These are phyloP conservation scores for Laticauda laticaudata DNA, from an alignment of 2,113 vertebrate species.

Conservation along the genomic window DNA sequence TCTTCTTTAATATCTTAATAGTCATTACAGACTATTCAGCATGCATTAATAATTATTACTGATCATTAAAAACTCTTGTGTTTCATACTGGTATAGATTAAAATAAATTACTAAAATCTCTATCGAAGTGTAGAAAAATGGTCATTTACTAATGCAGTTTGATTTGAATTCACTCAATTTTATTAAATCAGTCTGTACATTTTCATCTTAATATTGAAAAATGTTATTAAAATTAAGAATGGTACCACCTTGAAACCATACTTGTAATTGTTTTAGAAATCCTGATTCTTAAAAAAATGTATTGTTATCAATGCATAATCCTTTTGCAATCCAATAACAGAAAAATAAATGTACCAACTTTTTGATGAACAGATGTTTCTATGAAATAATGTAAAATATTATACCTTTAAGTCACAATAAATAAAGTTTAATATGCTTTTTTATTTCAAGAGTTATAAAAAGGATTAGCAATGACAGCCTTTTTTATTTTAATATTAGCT, in stretches of 20 bases:
- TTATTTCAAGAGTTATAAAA: background rate
- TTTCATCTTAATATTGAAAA: background rate
- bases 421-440: background rate
- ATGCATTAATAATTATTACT: slow-evolving; percentile 44
- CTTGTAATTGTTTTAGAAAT: background rate
- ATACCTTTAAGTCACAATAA: background rate
- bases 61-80: slow-evolving; percentile 42
- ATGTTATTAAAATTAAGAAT: background rate
- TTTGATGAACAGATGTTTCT: background rate
- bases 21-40: slow-evolving; percentile 46
- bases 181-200: background rate
- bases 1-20: slow-evolving; percentile 41
- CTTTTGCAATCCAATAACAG: background rate
- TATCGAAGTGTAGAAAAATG: slow-evolving; percentile 1
- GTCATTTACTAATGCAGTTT: background rate
- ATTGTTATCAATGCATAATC: background rate
- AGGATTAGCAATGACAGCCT: background rate
- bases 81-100: slow-evolving; percentile 45
- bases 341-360: background rate
- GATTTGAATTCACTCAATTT: background rate
- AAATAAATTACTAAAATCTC: slow-evolving; percentile 37
- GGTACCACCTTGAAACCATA: background rate
- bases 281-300: background rate
- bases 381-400: background rate
- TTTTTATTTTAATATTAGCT: background rate